phyloP scores from a whole-genome alignment of 2,888 invertebrate genomes.

The Danaus chrysippus region DNA sequence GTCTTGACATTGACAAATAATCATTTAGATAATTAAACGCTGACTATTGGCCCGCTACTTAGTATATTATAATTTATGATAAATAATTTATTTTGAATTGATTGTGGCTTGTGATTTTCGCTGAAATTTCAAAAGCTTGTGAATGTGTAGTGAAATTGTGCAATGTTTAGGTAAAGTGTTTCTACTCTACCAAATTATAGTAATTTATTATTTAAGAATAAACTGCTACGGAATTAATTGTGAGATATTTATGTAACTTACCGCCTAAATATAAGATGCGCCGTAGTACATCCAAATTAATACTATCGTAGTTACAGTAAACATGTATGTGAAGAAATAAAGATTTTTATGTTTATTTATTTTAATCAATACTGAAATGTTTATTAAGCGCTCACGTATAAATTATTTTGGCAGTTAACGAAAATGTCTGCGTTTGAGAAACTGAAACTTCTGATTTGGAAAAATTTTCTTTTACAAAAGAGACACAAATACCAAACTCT shows the following conservation, averaged over 20 bases:
- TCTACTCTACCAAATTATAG: slow-evolving; percentile 12
- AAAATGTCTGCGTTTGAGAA: slow-evolving; percentile 74
- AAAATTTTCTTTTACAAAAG: slow-evolving; percentile 88
- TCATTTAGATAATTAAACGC: slow-evolving; percentile 16
- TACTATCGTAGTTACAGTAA: neutral
- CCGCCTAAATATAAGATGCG: slow-evolving; percentile 5
- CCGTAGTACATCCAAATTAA: neutral
- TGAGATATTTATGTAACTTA: slow-evolving; percentile 7
- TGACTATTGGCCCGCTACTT: slow-evolving; percentile 20
- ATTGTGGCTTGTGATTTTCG: slow-evolving; percentile 8
- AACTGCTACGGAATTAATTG: slow-evolving; percentile 8
- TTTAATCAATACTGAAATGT: neutral
- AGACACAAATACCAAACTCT: slow-evolving; percentile 85
- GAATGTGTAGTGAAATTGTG: slow-evolving; percentile 15
- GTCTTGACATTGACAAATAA: slow-evolving; percentile 8
- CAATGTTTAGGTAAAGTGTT: slow-evolving; percentile 31
- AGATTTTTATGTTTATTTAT: neutral
- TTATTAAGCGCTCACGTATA: neutral
- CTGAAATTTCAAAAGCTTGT: slow-evolving; percentile 11
- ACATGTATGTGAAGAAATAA: neutral
- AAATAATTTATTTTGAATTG: slow-evolving; percentile 18
- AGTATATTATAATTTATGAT: slow-evolving; percentile 21
- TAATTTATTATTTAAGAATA: slow-evolving; percentile 18
- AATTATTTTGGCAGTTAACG: slow-evolving; percentile 16
- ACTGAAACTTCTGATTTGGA: slow-evolving; percentile 88